Percentiles rank a stretch among this genome's conserved stretches.
Conservation (phyloP, 2,797 vertebrate species). For the Cottoperca gobio region DNA sequence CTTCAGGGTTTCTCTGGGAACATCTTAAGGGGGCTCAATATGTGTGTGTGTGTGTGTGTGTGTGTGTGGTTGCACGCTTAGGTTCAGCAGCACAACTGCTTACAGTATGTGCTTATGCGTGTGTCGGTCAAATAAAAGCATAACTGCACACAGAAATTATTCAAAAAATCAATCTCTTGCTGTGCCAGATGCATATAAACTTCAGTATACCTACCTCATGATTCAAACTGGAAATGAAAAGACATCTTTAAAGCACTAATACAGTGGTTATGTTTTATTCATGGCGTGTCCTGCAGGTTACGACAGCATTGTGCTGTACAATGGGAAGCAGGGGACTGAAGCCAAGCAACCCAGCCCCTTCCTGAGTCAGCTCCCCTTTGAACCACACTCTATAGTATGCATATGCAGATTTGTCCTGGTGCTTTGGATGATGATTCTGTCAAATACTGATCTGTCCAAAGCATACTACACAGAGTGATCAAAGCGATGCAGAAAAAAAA, state of each 20-base stretch:
- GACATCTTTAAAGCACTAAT: constrained; percentile 70
- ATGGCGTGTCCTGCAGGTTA: constrained; percentile 64
- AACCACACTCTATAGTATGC: constrained; percentile 64
- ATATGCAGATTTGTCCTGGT: constrained; percentile 71
- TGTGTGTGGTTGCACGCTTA: background rate
- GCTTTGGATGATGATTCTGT: constrained; percentile 56
- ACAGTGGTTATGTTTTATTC: constrained; percentile 75
- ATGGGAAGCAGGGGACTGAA: constrained; percentile 48
- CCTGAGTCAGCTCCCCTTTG: constrained; percentile 73
- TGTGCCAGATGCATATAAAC: constrained; percentile 40
- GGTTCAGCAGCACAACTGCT: constrained; percentile 33
- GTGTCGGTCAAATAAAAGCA: constrained; percentile 43
- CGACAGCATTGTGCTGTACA: constrained; percentile 60
- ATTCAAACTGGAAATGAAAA: constrained; percentile 71
- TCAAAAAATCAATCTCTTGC: constrained; percentile 37
- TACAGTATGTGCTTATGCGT: constrained; percentile 41
- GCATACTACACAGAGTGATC: constrained; percentile 31
- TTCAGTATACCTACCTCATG: constrained; percentile 25
- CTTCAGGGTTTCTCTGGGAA: constrained; percentile 59
- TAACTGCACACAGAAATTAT: constrained; percentile 33
- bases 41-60: constrained; percentile 6
- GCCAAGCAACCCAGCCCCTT: constrained; percentile 52
- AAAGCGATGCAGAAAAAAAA: constrained; percentile 32
- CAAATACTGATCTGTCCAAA: constrained; percentile 50
- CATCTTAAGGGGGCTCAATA: constrained; percentile 8